Conservation (phyloP, 1,140 invertebrate genomes). For the Scaptomyza graminum region DNA sequence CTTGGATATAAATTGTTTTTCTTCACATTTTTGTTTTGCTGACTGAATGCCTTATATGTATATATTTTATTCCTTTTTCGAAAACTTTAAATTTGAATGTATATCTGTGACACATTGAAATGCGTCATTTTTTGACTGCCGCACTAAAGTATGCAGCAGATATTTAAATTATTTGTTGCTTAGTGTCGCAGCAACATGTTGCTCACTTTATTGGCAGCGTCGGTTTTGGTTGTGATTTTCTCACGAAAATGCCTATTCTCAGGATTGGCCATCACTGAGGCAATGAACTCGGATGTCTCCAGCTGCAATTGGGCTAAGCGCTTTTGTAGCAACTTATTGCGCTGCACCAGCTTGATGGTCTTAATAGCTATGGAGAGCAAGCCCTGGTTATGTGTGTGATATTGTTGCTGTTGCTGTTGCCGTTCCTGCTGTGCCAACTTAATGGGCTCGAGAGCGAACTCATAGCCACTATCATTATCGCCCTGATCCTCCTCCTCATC, state of each 20-base stretch:
- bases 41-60: neutral
- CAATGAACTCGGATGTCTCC: conserved; percentile 77
- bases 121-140: conserved; percentile 11
- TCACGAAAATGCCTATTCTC: conserved; percentile 76
- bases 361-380: conserved; percentile 76
- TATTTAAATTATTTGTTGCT: conserved; percentile 22
- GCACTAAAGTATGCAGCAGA: conserved; percentile 51
- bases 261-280: conserved; percentile 79
- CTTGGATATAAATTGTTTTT: no score
- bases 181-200: conserved; percentile 70
- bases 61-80: neutral
- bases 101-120: conserved; percentile 31
- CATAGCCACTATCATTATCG: conserved; percentile 64
- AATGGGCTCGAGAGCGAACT: conserved; percentile 38
- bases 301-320: conserved; percentile 70
- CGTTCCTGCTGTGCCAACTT: conserved; percentile 22
- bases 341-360: conserved; percentile 78
- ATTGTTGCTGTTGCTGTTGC: conserved; percentile 27
- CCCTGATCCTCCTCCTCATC: conserved; percentile 35
- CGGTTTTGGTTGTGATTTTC: conserved; percentile 54
- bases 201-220: conserved; percentile 51
- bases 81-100: no score
- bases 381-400: conserved; percentile 51
- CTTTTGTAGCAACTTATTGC: conserved; percentile 75
- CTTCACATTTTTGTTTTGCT: neutral